phyloP scores from a whole-genome alignment of 2,797 vertebrate species.

The Micromesistius poutassou region DNA sequence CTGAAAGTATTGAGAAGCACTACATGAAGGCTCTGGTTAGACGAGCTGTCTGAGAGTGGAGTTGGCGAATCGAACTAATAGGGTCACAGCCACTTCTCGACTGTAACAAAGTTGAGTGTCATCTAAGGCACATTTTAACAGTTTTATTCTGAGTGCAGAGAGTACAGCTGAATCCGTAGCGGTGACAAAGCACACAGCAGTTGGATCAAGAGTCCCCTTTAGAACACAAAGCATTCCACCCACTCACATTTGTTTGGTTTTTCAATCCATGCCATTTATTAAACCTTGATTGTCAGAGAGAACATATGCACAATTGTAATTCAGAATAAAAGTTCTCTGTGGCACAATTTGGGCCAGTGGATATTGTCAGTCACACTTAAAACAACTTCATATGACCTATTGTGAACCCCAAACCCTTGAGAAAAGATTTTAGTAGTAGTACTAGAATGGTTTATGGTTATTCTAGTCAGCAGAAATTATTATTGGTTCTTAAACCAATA shows the following conservation, averaged over 20 bases:
- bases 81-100: conserved; percentile 21
- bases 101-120: conserved; percentile 16
- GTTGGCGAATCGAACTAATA: conserved; percentile 47
- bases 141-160: background rate
- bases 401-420: background rate
- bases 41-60: conserved; percentile 44
- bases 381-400: background rate
- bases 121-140: conserved; percentile 22
- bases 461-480: background rate
- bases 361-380: background rate
- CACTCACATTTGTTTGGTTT: background rate
- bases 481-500: background rate
- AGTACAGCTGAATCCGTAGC: conserved; percentile 5
- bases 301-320: background rate
- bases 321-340: background rate
- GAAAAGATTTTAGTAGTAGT: background rate
- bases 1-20: conserved; percentile 60
- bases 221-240: background rate
- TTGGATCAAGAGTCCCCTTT: background rate
- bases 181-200: background rate
- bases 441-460: background rate
- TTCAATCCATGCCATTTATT: background rate
- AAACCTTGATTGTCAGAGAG: background rate
- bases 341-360: background rate
- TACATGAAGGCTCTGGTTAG: conserved; percentile 60